Evolutionary conservation across 2,113 vertebrate species (phyloP).

Genomic region (human): DNA sequence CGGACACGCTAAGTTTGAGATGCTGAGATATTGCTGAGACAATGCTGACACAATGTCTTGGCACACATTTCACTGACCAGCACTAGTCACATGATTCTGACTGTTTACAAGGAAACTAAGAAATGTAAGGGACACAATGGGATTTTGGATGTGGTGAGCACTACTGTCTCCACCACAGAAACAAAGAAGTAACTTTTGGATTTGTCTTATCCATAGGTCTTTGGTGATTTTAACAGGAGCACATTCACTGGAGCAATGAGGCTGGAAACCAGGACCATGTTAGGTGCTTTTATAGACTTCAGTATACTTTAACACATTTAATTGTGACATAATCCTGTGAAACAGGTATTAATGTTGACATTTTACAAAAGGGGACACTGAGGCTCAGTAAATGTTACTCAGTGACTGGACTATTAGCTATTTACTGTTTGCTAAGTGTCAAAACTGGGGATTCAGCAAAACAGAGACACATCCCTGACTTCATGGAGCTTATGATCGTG

Average conservation of each 20-base stretch:
- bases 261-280: neutral
- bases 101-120: neutral
- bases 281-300: neutral
- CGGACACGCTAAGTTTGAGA: neutral
- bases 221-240: neutral
- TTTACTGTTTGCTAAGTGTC: neutral
- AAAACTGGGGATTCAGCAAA: neutral
- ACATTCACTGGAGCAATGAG: neutral
- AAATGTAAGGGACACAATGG: neutral
- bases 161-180: neutral
- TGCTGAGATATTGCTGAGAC: neutral
- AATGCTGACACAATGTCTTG: neutral
- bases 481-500: neutral
- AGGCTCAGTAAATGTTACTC: neutral
- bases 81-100: neutral
- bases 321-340: neutral
- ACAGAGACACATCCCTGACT: neutral
- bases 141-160: neutral
- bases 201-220: neutral
- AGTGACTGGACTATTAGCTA: neutral
- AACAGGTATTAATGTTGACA: neutral
- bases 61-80: neutral
- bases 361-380: neutral
- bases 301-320: neutral
- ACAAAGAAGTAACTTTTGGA: neutral